Evolutionary conservation across 2,797 vertebrate species (phyloP).

Genomic region (Cyclura pinguis): DNA sequence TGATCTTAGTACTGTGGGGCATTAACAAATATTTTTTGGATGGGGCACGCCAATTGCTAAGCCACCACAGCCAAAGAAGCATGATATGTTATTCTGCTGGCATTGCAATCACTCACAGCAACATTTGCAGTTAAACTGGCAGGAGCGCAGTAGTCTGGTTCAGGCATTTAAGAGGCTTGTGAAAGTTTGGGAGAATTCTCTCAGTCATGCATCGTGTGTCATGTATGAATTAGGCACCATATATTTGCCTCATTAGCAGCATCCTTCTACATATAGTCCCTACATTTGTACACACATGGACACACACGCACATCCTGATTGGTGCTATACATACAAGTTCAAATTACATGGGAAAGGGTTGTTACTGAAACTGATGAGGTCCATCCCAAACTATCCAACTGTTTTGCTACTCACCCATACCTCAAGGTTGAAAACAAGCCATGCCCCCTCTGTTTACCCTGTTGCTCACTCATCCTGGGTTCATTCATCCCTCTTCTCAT

Average conservation of each 20-base stretch:
- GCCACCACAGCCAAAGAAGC: neutral
- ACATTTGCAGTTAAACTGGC: neutral
- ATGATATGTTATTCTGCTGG: neutral
- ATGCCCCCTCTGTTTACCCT: neutral
- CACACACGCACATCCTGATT: neutral
- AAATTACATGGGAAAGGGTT: neutral
- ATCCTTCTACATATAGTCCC: neutral
- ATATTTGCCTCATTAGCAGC: neutral
- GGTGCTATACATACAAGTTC: neutral
- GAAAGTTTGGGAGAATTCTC: neutral
- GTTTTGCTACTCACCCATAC: neutral
- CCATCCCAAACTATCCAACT: neutral
- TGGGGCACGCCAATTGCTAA: neutral
- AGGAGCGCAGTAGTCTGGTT: neutral
- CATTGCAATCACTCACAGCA: neutral
- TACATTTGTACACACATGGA: neutral
- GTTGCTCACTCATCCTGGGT: too few species aligned
- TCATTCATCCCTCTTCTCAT: neutral
- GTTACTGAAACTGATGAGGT: neutral
- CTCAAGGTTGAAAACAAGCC: neutral
- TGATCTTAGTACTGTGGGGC: neutral
- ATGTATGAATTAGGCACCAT: neutral
- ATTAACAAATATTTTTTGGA: neutral
- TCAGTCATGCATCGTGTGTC: neutral
- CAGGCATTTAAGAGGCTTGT: neutral